A percentile compares a stretch with the other conserved stretches of the same genome.
phyloP scores from a whole-genome alignment of 2,113 vertebrate genomes.

The Elaphurus davidianus region DNA sequence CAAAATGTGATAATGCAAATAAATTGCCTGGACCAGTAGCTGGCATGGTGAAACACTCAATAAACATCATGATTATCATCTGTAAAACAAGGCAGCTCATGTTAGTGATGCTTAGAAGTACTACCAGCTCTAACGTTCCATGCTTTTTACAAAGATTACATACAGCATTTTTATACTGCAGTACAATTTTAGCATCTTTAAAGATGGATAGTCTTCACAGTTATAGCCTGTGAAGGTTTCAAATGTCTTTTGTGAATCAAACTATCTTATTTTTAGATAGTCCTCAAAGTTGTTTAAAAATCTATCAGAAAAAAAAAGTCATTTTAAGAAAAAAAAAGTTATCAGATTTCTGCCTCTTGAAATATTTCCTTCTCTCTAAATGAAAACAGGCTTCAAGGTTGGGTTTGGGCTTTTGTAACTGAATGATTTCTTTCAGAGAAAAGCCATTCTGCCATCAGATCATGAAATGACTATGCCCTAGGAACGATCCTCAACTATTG shows the following conservation, averaged over 20 bases:
- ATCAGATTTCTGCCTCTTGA: neutral
- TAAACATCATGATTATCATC: neutral
- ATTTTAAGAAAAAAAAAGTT: neutral
- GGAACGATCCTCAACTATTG: neutral
- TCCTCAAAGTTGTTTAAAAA: neutral
- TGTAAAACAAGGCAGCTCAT: neutral
- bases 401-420: neutral
- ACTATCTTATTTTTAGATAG: neutral
- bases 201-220: neutral
- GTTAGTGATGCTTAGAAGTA: neutral
- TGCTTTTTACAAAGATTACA: neutral
- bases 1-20: neutral
- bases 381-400: neutral
- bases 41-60: neutral
- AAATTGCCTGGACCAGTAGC: neutral
- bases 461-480: neutral
- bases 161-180: neutral
- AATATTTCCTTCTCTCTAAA: neutral
- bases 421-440: constrained; percentile 5
- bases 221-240: neutral
- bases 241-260: neutral
- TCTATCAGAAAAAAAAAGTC: neutral
- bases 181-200: neutral
- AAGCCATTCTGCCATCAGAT: neutral
- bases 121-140: neutral